phyloP scores from a whole-genome alignment of 2,113 vertebrate species.

The Eolophus roseicapilla region DNA sequence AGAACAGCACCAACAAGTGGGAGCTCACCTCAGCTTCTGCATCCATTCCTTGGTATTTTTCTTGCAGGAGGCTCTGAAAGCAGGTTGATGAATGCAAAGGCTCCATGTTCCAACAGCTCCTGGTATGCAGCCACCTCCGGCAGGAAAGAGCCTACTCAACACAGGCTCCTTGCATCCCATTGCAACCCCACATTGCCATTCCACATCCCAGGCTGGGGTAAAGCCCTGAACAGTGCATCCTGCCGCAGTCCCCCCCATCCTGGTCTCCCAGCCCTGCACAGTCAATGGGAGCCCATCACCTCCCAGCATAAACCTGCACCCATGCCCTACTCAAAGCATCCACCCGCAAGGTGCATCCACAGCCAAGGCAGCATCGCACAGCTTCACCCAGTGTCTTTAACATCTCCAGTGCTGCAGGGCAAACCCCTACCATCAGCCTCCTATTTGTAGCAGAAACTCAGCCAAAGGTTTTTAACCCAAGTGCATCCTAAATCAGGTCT shows the following conservation, averaged over 20 bases:
- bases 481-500: neutral
- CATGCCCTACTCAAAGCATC: neutral
- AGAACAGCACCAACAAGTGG: rapidly evolving
- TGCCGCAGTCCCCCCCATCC: neutral
- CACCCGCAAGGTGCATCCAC: rapidly evolving
- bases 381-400: neutral
- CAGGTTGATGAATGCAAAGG: neutral
- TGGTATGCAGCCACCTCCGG: neutral
- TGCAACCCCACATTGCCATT: neutral
- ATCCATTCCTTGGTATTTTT: neutral
- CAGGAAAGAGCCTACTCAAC: neutral
- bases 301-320: neutral
- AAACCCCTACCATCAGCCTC: neutral
- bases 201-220: neutral
- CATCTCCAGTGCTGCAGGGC: neutral
- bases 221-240: neutral
- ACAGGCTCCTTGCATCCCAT: neutral
- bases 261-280: neutral
- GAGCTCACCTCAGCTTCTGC: neutral
- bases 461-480: neutral
- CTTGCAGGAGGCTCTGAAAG: neutral
- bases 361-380: neutral
- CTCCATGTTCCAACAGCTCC: rapidly evolving
- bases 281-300: neutral
- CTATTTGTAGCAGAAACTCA: neutral